These are phyloP conservation scores for Chalcosyrphus nemorum DNA, from an alignment of 2,888 invertebrate species.

Conservation along the genomic window DNA sequence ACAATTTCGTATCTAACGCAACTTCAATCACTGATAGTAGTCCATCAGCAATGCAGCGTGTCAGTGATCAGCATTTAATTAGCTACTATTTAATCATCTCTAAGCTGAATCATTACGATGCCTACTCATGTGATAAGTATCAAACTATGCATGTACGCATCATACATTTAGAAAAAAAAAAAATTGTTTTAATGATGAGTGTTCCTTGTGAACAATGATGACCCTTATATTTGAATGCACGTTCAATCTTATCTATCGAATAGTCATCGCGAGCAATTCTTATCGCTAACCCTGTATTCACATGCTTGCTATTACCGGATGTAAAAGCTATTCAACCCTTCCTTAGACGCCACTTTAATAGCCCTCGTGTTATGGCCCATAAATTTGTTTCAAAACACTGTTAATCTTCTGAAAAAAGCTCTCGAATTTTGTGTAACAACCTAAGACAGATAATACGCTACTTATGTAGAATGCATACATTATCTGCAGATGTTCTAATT, in stretches of 20 bases:
- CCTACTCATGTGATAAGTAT: not conserved
- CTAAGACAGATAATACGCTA: not conserved
- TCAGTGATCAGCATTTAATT: no score
- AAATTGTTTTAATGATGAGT: not conserved
- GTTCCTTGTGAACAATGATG: not conserved
- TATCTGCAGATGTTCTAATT: slow-evolving; percentile 45
- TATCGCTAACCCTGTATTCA: not conserved
- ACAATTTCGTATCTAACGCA: no score
- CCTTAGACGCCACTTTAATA: not conserved
- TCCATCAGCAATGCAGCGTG: not conserved
- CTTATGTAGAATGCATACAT: not conserved
- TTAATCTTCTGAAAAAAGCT: slow-evolving; percentile 2
- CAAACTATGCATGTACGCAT: no score
- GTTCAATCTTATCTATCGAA: not conserved
- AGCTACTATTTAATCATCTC: no score
- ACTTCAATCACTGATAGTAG: no score
- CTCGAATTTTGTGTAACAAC: not conserved
- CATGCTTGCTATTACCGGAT: slow-evolving; percentile 2
- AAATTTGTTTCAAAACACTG: not conserved
- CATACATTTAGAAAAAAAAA: not conserved
- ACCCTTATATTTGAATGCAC: not conserved
- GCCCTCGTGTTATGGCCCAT: not conserved
- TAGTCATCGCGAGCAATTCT: not conserved
- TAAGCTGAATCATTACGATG: no score
- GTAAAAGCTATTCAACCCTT: slow-evolving; percentile 9